Conservation (phyloP, 1,140 invertebrate genomes). For the Heliconius nattereri region DNA sequence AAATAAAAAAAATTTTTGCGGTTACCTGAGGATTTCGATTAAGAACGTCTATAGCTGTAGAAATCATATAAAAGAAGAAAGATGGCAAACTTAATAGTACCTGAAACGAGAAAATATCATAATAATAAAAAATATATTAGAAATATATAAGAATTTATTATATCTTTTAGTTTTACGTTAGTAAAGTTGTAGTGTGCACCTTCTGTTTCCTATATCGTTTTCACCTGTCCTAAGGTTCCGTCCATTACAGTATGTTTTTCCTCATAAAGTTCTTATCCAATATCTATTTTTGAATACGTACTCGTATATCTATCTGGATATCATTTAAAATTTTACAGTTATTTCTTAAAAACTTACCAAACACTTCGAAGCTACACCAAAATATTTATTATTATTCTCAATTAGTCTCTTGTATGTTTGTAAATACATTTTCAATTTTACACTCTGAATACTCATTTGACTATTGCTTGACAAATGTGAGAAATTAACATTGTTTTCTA, state of each 20-base stretch:
- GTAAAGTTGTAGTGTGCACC: no score
- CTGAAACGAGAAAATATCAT: background rate
- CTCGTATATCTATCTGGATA: no score
- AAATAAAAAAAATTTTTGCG: background rate
- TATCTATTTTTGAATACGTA: no score
- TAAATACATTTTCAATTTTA: background rate
- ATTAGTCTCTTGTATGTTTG: background rate
- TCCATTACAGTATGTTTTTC: no score
- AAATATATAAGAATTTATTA: no score
- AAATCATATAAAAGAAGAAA: background rate
- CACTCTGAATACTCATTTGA: background rate
- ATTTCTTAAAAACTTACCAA: background rate
- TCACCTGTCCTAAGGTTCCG: no score
- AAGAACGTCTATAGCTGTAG: background rate
- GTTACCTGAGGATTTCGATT: background rate
- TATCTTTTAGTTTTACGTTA: no score
- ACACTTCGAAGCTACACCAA: slow-evolving; percentile 3
- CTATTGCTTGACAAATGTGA: background rate
- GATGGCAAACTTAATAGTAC: background rate
- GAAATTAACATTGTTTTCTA: background rate
- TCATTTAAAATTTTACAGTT: background rate
- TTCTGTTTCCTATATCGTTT: no score
- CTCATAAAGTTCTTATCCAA: no score
- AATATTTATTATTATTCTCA: background rate
- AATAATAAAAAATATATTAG: no score